A percentile compares a stretch with the other conserved stretches of the same genome.
Conservation (phyloP, 2,888 invertebrate species). For the Tetropium fuscum region DNA sequence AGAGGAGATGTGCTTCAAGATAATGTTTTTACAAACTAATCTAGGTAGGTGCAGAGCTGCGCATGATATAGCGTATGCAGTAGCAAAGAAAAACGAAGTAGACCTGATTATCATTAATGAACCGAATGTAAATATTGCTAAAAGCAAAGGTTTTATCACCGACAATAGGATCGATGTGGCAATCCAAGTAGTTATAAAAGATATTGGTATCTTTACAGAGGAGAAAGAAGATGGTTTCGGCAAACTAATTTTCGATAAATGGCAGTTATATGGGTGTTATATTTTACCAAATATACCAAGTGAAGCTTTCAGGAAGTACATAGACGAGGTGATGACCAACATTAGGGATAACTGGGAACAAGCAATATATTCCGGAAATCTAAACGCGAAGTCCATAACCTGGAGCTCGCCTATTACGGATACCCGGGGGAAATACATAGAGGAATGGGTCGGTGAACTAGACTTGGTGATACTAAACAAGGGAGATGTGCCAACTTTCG, state of each 20-base stretch:
- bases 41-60: slow-evolving; percentile 16
- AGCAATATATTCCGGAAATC: too few species aligned
- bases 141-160: background rate
- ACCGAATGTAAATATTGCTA: slow-evolving; percentile 15
- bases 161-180: slow-evolving; percentile 4
- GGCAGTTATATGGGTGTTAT: too few species aligned
- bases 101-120: slow-evolving; percentile 16
- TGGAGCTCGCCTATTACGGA: too few species aligned
- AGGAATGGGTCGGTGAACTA: background rate
- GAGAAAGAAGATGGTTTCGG: slow-evolving; percentile 1
- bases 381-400: too few species aligned
- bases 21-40: background rate
- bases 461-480: background rate
- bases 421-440: too few species aligned
- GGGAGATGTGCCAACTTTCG: background rate
- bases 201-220: background rate
- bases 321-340: too few species aligned
- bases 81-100: slow-evolving; percentile 5
- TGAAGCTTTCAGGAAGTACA: slow-evolving; percentile 1
- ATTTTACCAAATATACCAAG: background rate
- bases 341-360: too few species aligned
- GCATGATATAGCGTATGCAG: slow-evolving; percentile 16
- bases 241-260: slow-evolving; percentile 28
- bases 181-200: background rate
- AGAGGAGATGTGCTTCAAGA: background rate